These are phyloP conservation scores for Gymnocheta viridis DNA, from an alignment of 2,888 invertebrate species.

Conservation along the genomic window DNA sequence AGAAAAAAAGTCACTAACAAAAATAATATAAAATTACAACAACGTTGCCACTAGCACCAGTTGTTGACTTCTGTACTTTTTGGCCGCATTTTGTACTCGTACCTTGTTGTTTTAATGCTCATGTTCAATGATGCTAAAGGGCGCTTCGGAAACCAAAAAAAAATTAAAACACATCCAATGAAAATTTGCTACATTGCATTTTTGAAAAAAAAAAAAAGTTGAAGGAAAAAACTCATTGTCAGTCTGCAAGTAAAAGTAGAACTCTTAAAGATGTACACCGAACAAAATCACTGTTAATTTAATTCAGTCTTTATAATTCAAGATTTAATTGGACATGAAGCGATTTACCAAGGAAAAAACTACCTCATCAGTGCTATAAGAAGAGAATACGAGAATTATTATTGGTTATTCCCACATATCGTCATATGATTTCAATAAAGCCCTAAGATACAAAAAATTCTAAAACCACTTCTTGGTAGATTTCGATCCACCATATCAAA, in stretches of 20 bases:
- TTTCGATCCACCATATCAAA: too few species aligned
- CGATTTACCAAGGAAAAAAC: too few species aligned
- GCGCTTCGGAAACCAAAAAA: constrained; percentile 60
- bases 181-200: constrained; percentile 55
- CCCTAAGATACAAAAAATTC: too few species aligned
- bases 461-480: too few species aligned
- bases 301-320: too few species aligned
- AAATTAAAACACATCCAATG: constrained; percentile 44
- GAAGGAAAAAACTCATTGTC: constrained; percentile 47
- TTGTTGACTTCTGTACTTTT: constrained; percentile 64
- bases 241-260: constrained; percentile 45
- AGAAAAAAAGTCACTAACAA: background rate
- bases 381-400: too few species aligned
- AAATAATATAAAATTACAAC: constrained; percentile 46
- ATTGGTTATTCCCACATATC: too few species aligned
- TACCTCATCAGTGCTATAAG: too few species aligned
- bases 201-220: constrained; percentile 20
- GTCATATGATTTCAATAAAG: too few species aligned
- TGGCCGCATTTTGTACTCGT: constrained; percentile 33
- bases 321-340: too few species aligned
- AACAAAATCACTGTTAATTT: background rate
- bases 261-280: constrained; percentile 39
- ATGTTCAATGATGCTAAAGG: constrained; percentile 71
- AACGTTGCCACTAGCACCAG: constrained; percentile 67
- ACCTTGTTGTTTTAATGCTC: constrained; percentile 63